Conservation (phyloP, 2,888 invertebrate genomes). For the Trichogramma dendrolimi region DNA sequence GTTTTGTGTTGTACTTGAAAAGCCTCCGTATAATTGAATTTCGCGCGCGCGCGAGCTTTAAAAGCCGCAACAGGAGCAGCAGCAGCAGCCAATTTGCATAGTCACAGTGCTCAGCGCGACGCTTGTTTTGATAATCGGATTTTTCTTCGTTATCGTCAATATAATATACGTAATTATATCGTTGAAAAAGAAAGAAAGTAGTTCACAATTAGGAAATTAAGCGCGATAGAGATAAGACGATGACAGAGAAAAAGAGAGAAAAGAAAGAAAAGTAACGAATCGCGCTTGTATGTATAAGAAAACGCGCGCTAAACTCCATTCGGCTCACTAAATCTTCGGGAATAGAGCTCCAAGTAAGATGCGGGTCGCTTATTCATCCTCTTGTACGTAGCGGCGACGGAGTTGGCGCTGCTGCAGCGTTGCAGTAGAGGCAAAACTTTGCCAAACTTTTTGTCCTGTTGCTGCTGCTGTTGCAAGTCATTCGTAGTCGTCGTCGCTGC, state of each 20-base stretch:
- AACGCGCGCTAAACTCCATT: not conserved
- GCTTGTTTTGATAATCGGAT: not conserved
- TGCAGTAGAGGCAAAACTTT: constrained; percentile 27
- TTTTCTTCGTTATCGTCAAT: not conserved
- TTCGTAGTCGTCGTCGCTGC: not conserved
- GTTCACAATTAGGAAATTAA: not conserved
- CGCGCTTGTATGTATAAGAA: not conserved
- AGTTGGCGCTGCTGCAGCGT: constrained; percentile 15
- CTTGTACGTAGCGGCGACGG: not conserved
- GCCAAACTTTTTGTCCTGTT: constrained; percentile 37
- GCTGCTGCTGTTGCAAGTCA: constrained; percentile 9
- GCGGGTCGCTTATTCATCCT: constrained; percentile 28
- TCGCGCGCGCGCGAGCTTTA: no score
- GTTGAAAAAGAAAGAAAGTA: not conserved
- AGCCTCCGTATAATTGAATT: no score
- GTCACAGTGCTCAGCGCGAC: no score
- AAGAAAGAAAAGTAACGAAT: not conserved
- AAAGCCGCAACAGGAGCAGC: no score
- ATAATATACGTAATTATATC: not conserved
- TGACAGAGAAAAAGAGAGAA: not conserved
- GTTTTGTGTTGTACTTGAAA: no score
- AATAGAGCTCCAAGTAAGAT: constrained; percentile 41
- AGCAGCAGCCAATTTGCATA: no score
- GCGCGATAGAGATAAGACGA: not conserved
- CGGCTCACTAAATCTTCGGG: constrained; percentile 34